These are phyloP conservation scores for Gambusia yucatana DNA, from an alignment of 2,797 vertebrate species.

Conservation along the genomic window DNA sequence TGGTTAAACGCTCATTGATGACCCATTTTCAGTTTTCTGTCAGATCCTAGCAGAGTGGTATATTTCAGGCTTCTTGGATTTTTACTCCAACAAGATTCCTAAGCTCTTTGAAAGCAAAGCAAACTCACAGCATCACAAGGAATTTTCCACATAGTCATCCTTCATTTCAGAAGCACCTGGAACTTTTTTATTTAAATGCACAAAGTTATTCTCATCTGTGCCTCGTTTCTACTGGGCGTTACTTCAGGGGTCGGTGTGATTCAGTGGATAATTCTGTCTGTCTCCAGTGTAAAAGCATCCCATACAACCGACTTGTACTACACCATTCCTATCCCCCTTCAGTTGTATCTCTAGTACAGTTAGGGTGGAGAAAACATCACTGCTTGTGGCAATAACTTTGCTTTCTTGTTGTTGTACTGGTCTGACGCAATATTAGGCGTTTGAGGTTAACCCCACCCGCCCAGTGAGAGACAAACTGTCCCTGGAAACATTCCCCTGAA, in stretches of 20 bases:
- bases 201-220: neutral
- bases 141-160: neutral
- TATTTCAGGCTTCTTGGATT: neutral
- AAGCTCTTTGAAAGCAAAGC: neutral
- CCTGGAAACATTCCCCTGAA: neutral
- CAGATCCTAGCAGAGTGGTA: neutral
- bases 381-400: neutral
- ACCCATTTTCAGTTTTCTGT: neutral
- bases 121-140: neutral
- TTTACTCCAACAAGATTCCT: neutral
- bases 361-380: neutral
- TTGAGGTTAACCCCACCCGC: neutral
- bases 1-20: neutral
- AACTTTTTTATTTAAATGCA: neutral
- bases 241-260: neutral
- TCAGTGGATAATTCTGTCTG: neutral
- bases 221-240: neutral
- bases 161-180: neutral
- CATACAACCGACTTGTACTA: neutral
- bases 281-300: neutral
- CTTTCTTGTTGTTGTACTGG: neutral
- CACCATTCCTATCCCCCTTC: neutral
- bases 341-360: neutral
- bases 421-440: neutral
- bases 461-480: neutral